These are phyloP conservation scores for Odontocolon sp. DNA, from an alignment of 2,888 invertebrate genomes.

Conservation along the genomic window DNA sequence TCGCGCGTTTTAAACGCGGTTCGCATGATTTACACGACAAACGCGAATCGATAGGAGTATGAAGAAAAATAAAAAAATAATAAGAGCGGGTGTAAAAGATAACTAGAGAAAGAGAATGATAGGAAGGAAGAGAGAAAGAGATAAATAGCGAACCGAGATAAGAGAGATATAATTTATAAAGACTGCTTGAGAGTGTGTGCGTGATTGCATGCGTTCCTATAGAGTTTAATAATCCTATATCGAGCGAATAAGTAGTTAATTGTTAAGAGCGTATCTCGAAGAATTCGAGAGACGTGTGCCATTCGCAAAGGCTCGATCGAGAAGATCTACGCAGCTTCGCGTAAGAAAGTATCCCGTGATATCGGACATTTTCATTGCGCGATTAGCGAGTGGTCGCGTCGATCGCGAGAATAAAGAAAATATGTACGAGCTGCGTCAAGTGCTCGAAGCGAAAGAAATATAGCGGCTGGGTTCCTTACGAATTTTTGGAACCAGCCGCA, in stretches of 20 bases:
- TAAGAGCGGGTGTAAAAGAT: slow-evolving; percentile 3
- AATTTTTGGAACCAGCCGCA: slow-evolving; percentile 22
- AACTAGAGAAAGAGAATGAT: slow-evolving; percentile 32
- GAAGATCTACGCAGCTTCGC: slow-evolving; percentile 32
- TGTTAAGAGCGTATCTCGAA: slow-evolving; percentile 66
- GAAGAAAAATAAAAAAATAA: slow-evolving; percentile 13
- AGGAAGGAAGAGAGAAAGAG: slow-evolving; percentile 19
- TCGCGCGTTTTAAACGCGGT: slow-evolving; percentile 36
- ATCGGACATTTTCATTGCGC: slow-evolving; percentile 36
- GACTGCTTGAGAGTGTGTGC: slow-evolving; percentile 79
- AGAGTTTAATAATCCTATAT: slow-evolving; percentile 67
- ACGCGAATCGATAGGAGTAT: slow-evolving; percentile 36
- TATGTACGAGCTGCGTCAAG: slow-evolving; percentile 39
- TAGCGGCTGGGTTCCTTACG: slow-evolving; percentile 2
- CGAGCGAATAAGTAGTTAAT: slow-evolving; percentile 71
- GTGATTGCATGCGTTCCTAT: slow-evolving; percentile 76
- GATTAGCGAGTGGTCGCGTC: slow-evolving; percentile 40
- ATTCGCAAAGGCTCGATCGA: slow-evolving; percentile 51
- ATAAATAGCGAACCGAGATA: slow-evolving; percentile 45
- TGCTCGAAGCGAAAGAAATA: slow-evolving; percentile 1
- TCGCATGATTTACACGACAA: slow-evolving; percentile 36
- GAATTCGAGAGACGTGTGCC: slow-evolving; percentile 51
- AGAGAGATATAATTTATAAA: slow-evolving; percentile 78
- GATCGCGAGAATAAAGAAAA: slow-evolving; percentile 27
- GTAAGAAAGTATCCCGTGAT: slow-evolving; percentile 53